These are phyloP conservation scores for Mesocentrotus franciscanus DNA, from an alignment of 53 echinoderm and acorn worm species.

Conservation along the genomic window DNA sequence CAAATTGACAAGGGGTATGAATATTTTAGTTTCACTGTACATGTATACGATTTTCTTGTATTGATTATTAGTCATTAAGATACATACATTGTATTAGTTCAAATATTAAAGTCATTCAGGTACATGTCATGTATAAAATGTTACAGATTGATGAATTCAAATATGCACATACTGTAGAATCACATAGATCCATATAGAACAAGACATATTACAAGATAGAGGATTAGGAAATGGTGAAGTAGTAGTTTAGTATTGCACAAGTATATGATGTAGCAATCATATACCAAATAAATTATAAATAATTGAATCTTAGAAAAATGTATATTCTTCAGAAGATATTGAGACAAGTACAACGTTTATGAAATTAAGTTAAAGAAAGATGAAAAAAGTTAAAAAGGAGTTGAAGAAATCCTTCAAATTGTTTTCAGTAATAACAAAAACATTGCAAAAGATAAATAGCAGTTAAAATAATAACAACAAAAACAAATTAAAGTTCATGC, in stretches of 20 bases:
- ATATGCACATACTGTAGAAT: background rate
- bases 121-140: background rate
- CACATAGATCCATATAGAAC: background rate
- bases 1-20: too few relatives aligned
- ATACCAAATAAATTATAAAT: background rate
- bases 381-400: background rate
- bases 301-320: background rate
- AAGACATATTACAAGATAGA: background rate
- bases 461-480: background rate
- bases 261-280: background rate
- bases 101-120: too few relatives aligned
- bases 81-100: too few relatives aligned
- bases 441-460: background rate
- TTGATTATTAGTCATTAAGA: too few relatives aligned
- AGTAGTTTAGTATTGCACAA: too few relatives aligned
- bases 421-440: background rate
- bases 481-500: background rate
- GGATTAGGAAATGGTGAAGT: background rate
- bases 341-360: background rate
- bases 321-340: background rate
- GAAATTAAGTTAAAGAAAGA: background rate
- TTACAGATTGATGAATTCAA: background rate
- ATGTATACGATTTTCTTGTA: too few relatives aligned
- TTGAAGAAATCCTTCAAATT: background rate
- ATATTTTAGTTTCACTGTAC: too few relatives aligned